A percentile compares a stretch with the other conserved stretches of the same genome.
phyloP scores from a whole-genome alignment of 2,797 vertebrate species.

The Poecilia wingei region DNA sequence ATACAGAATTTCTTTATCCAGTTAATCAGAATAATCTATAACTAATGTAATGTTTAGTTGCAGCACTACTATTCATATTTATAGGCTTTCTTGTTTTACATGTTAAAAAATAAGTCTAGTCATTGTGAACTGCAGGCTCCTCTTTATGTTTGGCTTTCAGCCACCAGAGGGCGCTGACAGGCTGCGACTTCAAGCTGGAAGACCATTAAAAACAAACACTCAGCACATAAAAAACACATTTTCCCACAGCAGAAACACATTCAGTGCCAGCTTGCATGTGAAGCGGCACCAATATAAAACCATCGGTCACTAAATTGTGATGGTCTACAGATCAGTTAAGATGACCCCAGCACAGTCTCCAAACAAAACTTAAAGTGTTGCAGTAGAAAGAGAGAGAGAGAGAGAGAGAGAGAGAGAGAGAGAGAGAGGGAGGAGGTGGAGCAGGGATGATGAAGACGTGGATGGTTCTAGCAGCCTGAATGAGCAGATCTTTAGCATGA shows the following conservation, averaged over 20 bases:
- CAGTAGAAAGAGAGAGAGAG: slow-evolving; percentile 16
- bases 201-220: background rate
- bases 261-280: background rate
- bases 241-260: background rate
- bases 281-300: background rate
- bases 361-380: slow-evolving; percentile 6
- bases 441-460: slow-evolving; percentile 7
- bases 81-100: background rate
- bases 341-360: slow-evolving; percentile 17
- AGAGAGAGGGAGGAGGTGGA: slow-evolving; percentile 8
- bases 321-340: slow-evolving; percentile 1
- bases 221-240: background rate
- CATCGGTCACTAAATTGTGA: background rate
- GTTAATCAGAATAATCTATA: background rate
- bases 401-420: too few relatives aligned
- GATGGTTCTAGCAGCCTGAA: slow-evolving; percentile 36
- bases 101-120: background rate
- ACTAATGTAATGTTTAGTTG: background rate
- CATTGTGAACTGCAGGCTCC: background rate
- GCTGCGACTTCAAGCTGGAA: slow-evolving; percentile 2
- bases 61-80: background rate
- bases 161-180: slow-evolving; percentile 42
- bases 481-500: slow-evolving; percentile 53
- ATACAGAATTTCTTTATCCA: background rate
- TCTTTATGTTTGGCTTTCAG: background rate